Percentiles rank a stretch among this genome's conserved stretches.
phyloP scores from a whole-genome alignment of 2,888 invertebrate genomes.

The Aromia moschata region DNA sequence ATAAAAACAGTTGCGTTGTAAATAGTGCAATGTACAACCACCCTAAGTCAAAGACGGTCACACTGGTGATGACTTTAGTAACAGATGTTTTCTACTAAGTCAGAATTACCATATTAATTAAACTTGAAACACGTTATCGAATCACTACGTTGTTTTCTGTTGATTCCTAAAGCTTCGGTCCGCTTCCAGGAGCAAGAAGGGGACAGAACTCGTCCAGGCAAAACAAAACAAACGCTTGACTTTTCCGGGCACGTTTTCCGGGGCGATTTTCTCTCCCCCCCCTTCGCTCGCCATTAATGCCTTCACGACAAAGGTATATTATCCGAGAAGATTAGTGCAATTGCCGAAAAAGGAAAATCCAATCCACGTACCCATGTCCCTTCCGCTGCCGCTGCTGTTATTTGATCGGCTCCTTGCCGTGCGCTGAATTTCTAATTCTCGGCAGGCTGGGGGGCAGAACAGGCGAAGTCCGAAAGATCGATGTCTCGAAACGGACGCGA shows the following conservation, averaged over 20 bases:
- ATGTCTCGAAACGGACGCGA: no score
- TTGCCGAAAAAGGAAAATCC: slow-evolving; percentile 21
- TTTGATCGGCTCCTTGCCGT: slow-evolving; percentile 35
- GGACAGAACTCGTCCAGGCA: background rate
- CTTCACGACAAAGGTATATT: slow-evolving; percentile 34
- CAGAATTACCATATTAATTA: no score
- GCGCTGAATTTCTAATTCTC: slow-evolving; percentile 29
- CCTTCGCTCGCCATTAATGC: slow-evolving; percentile 26
- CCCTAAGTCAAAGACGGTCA: no score
- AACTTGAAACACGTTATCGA: no score
- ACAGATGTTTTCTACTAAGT: no score
- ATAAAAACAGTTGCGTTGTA: no score
- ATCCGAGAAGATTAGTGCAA: slow-evolving; percentile 32
- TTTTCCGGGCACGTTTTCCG: slow-evolving; percentile 23
- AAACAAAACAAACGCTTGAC: slow-evolving; percentile 2
- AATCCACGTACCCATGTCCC: slow-evolving; percentile 23
- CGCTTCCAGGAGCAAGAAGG: no score
- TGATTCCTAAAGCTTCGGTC: no score
- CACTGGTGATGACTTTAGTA: no score
- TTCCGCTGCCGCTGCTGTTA: slow-evolving; percentile 33
- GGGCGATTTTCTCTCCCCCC: slow-evolving; percentile 27
- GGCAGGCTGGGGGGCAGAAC: background rate
- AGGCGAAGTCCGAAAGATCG: no score
- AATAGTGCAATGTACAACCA: no score
- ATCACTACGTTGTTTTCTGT: no score